phyloP scores from a whole-genome alignment of 2,888 invertebrate genomes.

The Nymphalis polychloros region DNA sequence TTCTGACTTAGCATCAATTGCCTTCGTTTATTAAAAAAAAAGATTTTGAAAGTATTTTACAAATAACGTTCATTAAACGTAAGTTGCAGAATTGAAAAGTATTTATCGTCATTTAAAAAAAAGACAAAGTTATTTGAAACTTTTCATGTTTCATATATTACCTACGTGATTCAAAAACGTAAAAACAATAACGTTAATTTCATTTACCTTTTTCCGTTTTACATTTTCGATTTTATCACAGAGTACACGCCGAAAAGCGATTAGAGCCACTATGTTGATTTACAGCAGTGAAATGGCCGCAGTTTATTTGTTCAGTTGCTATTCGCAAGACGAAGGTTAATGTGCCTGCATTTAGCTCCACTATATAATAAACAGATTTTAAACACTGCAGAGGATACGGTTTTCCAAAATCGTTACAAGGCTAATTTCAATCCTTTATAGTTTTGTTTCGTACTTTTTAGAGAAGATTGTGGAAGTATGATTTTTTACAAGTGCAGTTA shows the following conservation, averaged over 20 bases:
- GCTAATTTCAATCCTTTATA: constrained; percentile 1
- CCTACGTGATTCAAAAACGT: no score
- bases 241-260: neutral
- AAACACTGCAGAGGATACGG: constrained; percentile 11
- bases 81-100: no score
- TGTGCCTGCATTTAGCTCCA: constrained; percentile 27
- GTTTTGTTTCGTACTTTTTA: neutral
- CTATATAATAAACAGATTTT: constrained; percentile 17
- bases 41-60: no score
- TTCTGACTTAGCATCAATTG: no score
- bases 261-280: neutral
- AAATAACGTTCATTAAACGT: no score
- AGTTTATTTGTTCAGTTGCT: constrained; percentile 27
- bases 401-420: constrained; percentile 17
- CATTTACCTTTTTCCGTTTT: neutral
- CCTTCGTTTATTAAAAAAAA: no score
- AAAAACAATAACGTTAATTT: neutral
- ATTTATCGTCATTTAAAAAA: no score
- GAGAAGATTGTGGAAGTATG: no score
- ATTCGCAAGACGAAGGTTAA: constrained; percentile 32
- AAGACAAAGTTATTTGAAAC: no score
- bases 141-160: no score
- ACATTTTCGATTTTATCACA: neutral
- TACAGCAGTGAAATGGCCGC: constrained; percentile 21
- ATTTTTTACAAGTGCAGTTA: no score